A percentile compares a stretch with the other conserved stretches of the same genome.
Conservation (phyloP, 2,113 vertebrate genomes). For the Elephas maximus region DNA sequence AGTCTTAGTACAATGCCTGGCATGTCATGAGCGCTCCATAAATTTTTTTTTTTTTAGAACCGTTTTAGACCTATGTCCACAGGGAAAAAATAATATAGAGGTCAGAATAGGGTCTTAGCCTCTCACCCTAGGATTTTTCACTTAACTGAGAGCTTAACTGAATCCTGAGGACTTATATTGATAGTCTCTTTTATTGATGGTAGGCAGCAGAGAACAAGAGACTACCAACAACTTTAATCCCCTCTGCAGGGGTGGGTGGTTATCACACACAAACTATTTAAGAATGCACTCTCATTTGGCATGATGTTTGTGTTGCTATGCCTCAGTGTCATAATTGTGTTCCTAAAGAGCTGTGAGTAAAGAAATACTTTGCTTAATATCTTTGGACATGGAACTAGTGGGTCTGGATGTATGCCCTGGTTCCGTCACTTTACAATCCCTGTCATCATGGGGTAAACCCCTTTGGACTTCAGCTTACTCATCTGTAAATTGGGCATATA, state of each 20-base stretch:
- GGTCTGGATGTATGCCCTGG: not conserved
- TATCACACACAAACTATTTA: not conserved
- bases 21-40: not conserved
- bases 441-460: not conserved
- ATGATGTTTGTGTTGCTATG: not conserved
- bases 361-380: not conserved
- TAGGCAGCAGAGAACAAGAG: not conserved
- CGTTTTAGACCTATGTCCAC: not conserved
- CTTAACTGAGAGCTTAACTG: not conserved
- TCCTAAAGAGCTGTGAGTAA: not conserved
- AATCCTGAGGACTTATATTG: constrained; percentile 5
- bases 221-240: not conserved
- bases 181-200: not conserved
- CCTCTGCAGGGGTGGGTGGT: too few species aligned
- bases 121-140: not conserved
- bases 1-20: not conserved
- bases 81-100: not conserved
- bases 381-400: not conserved
- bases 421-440: not conserved
- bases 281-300: not conserved
- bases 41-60: not conserved
- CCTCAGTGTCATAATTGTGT: not conserved
- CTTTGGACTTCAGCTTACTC: not conserved
- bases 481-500: not conserved
- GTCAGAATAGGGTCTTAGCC: not conserved